Evolutionary conservation across 2,113 vertebrate species (phyloP), one percentile per base, ranked within the genome.

Genomic region (Anguilla japonica): DNA sequence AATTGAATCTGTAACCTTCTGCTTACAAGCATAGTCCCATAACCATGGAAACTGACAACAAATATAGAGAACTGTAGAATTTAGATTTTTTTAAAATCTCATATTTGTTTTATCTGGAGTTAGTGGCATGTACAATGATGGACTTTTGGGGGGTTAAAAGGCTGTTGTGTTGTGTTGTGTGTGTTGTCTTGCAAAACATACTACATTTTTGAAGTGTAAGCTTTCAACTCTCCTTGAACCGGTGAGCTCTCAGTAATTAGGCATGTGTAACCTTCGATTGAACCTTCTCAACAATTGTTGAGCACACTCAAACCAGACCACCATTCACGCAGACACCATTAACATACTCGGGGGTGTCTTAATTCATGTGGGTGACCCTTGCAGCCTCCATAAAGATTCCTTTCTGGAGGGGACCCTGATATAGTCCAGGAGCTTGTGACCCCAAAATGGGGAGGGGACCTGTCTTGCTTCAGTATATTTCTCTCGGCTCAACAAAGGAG

Each of bases 361-460:
- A 82, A 3, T 75, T 83, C 67, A 40, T 82, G 86, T 46, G n/a
- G 22, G 67, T 82, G 85, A 87, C 85, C 0, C 29, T 41, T 75
- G 29, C n/a, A 60, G 11, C 53, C 29, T 40, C 39, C 40, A 9
- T 82, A 71, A 67, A 67, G n/a, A 83, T 26, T 82, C n/a, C 79
- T 85, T 81, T 41, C 83, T 83, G 1, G 60, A 63, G 41, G 39
- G 84, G 85, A 80, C 9, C 18, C 88, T 82, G 26, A 11, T 88
- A 13, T 29, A 67, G 5, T 16, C 1, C 87, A 29, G 57, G 83
- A 87, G 79, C 84, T 84, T 41, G 63, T 56, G 87, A 81, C 86
- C 79, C 83, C 18, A 15, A n/a, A 50, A 83, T 57, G 43, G 84
- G 29, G 83, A 91, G 81, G 57, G 82, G 41, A 41, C 34, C n/a